A percentile compares a stretch with the other conserved stretches of the same genome.
Conservation (phyloP, 1,140 invertebrate species). For the Pogonomyrmex californicus region DNA sequence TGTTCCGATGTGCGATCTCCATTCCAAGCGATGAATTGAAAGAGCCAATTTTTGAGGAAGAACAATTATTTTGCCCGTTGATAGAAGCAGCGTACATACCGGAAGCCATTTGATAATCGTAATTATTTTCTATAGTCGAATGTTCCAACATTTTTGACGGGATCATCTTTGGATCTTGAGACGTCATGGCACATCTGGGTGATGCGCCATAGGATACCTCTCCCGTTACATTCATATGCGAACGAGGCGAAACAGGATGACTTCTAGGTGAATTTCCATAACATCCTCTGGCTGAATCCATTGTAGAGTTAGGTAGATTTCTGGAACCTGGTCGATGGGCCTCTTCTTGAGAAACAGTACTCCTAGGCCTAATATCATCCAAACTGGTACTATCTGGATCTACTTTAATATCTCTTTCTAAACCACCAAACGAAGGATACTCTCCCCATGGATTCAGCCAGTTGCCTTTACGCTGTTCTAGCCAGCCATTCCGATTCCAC, state of each 20-base stretch:
- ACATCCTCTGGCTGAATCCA: constrained; percentile 76
- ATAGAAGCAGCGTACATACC: constrained; percentile 71
- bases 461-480: constrained; percentile 83
- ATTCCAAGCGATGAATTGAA: constrained; percentile 68
- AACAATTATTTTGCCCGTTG: constrained; percentile 76
- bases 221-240: constrained; percentile 74
- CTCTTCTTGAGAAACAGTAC: constrained; percentile 83
- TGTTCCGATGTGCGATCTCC: constrained; percentile 75
- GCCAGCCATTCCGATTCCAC: constrained; percentile 82
- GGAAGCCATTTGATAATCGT: constrained; percentile 72
- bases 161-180: constrained; percentile 78
- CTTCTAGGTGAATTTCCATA: constrained; percentile 78
- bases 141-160: constrained; percentile 69
- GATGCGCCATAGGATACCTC: constrained; percentile 76
- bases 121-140: constrained; percentile 63
- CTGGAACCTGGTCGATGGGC: constrained; percentile 79
- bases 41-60: constrained; percentile 75
- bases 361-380: constrained; percentile 83
- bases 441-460: constrained; percentile 88
- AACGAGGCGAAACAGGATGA: constrained; percentile 82
- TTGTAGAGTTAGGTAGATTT: constrained; percentile 79
- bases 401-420: constrained; percentile 88
- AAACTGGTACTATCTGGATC: constrained; percentile 90
- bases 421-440: constrained; percentile 80
- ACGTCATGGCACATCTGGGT: constrained; percentile 76